Conservation (phyloP, 2,888 invertebrate species). For the Crioceris asparagi region DNA sequence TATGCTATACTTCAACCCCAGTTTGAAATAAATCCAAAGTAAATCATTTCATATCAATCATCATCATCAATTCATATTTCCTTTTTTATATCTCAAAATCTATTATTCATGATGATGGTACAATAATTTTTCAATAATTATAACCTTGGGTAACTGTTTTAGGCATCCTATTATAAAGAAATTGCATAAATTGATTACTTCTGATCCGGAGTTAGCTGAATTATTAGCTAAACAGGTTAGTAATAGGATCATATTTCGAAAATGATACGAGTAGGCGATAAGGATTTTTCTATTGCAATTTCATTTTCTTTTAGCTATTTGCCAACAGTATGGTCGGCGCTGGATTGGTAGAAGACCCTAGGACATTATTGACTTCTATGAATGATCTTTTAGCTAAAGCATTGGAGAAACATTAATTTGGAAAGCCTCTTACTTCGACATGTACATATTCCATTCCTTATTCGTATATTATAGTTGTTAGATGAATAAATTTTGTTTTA, state of each 20-base stretch:
- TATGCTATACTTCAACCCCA: conserved; percentile 82
- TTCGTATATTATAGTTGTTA: no score
- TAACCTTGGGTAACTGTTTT: conserved; percentile 25
- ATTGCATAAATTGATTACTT: conserved; percentile 59
- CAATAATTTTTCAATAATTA: neutral
- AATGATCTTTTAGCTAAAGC: conserved; percentile 76
- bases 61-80: no score
- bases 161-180: conserved; percentile 88
- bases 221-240: conserved; percentile 73
- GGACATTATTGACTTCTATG: conserved; percentile 71
- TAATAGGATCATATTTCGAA: neutral
- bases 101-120: no score
- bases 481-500: no score
- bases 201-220: conserved; percentile 71
- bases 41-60: conserved; percentile 20
- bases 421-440: no score
- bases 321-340: conserved; percentile 93
- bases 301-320: conserved; percentile 55
- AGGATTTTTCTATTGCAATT: neutral
- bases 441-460: no score
- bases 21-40: conserved; percentile 90
- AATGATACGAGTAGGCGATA: neutral
- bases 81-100: no score
- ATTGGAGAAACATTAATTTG: conserved; percentile 59
- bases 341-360: conserved; percentile 85